phyloP scores from a whole-genome alignment of 2,113 vertebrate species.

The Prolemur simus region DNA sequence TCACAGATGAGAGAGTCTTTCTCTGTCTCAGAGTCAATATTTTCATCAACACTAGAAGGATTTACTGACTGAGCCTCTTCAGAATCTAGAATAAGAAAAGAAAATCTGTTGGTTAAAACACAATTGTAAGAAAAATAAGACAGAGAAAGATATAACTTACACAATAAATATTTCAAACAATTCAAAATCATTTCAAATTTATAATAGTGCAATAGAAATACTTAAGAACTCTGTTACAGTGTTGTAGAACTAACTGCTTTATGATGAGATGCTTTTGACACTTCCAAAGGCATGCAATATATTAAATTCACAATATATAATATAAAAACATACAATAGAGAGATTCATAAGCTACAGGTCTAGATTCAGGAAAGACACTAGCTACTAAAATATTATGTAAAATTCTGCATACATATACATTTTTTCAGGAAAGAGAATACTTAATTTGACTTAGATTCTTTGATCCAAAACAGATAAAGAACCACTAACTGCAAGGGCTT shows the following conservation, averaged over 20 bases:
- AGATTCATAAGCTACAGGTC: neutral
- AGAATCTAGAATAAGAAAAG: slow-evolving; percentile 89
- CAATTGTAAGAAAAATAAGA: slow-evolving; percentile 1
- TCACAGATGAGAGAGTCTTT: slow-evolving; percentile 90
- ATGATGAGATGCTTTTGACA: neutral
- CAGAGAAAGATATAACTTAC: slow-evolving; percentile 19
- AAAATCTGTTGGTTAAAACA: slow-evolving; percentile 56
- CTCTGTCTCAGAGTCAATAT: slow-evolving; percentile 95
- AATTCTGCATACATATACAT: neutral
- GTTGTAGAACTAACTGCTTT: neutral
- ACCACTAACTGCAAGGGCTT: slow-evolving; percentile 13
- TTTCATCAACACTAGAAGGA: slow-evolving; percentile 96
- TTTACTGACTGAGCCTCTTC: slow-evolving; percentile 95
- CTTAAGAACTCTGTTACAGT: neutral
- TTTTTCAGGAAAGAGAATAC: neutral
- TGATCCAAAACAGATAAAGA: slow-evolving; percentile 17
- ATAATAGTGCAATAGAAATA: neutral
- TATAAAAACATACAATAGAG: neutral
- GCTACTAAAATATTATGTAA: neutral
- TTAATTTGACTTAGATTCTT: neutral
- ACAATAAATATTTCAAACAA: neutral
- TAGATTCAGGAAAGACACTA: neutral
- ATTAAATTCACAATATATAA: slow-evolving; percentile 2
- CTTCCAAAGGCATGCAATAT: neutral
- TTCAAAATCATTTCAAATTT: slow-evolving; percentile 36